Percentiles rank a stretch among this genome's conserved stretches.
Evolutionary conservation across 2,797 vertebrate species (phyloP).

Genomic region (Oreochromis grahami): DNA sequence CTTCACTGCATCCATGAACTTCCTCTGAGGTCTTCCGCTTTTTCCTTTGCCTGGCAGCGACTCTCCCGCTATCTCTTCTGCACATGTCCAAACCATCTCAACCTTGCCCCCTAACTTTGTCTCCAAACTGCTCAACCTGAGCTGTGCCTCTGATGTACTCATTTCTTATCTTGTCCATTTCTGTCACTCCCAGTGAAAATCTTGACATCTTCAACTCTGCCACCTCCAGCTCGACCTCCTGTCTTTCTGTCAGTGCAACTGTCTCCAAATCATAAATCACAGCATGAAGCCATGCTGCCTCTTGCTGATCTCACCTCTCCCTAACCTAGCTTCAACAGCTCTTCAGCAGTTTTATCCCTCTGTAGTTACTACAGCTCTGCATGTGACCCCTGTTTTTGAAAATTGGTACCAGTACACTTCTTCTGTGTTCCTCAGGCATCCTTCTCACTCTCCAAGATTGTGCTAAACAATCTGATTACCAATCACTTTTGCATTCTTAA

Average conservation of each 20-base stretch:
- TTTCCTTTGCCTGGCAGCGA: background rate
- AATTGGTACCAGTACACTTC: background rate
- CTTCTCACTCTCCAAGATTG: background rate
- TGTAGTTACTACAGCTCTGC: background rate
- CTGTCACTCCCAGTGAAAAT: background rate
- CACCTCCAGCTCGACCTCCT: background rate
- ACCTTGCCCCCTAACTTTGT: no score
- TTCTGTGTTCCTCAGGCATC: background rate
- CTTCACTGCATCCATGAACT: background rate
- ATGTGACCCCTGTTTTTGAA: background rate
- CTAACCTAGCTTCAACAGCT: background rate
- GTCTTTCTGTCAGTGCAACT: background rate
- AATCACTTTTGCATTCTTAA: background rate
- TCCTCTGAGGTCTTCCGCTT: background rate
- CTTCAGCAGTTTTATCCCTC: background rate
- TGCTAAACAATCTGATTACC: background rate
- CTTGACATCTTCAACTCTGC: background rate
- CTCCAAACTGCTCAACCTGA: no score
- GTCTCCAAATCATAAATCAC: background rate
- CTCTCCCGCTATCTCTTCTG: background rate
- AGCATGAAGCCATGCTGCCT: background rate
- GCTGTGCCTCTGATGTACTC: no score
- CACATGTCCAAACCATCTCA: background rate
- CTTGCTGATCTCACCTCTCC: background rate
- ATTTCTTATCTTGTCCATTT: background rate